Evolutionary conservation across 2,888 invertebrate genomes (phyloP).

Genomic region (Torymus aiolomorphi): DNA sequence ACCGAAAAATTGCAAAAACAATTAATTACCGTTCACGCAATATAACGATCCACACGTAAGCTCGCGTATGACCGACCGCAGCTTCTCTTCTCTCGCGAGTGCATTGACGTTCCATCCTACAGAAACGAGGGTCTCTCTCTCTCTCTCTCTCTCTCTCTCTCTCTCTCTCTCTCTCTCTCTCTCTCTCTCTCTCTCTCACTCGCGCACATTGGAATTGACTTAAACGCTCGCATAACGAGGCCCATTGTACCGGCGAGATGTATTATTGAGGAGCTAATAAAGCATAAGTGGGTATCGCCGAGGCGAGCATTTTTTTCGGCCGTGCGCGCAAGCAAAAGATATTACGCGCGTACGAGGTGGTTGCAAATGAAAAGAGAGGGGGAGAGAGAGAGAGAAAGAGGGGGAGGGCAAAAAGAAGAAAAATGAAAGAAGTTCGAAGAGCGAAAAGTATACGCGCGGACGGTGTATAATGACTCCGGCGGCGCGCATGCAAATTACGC

Average conservation of each 20-base stretch:
- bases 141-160: background rate
- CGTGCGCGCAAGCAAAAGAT: background rate
- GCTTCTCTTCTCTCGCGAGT: conserved; percentile 8
- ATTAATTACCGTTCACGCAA: background rate
- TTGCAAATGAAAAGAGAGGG: conserved; percentile 29
- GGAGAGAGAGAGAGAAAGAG: background rate
- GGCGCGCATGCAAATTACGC: conserved; percentile 39
- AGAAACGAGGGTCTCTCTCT: conserved; percentile 18
- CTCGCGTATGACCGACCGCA: too few species aligned
- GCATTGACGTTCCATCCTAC: conserved; percentile 30
- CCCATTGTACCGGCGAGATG: conserved; percentile 52
- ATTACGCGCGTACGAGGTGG: background rate
- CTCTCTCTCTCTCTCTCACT: too few species aligned
- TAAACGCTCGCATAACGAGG: conserved; percentile 54
- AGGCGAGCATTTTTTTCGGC: conserved; percentile 39
- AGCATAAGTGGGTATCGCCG: conserved; percentile 56
- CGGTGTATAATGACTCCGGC: conserved; percentile 51
- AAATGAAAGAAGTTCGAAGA: background rate
- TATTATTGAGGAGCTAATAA: conserved; percentile 58
- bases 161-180: too few species aligned
- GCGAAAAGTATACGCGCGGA: conserved; percentile 3
- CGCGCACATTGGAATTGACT: conserved; percentile 46
- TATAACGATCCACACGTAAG: background rate
- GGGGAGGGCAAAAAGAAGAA: conserved; percentile 4
- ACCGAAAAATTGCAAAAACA: background rate